Conservation (phyloP, 2,113 vertebrate genomes). For the Alectura lathami region DNA sequence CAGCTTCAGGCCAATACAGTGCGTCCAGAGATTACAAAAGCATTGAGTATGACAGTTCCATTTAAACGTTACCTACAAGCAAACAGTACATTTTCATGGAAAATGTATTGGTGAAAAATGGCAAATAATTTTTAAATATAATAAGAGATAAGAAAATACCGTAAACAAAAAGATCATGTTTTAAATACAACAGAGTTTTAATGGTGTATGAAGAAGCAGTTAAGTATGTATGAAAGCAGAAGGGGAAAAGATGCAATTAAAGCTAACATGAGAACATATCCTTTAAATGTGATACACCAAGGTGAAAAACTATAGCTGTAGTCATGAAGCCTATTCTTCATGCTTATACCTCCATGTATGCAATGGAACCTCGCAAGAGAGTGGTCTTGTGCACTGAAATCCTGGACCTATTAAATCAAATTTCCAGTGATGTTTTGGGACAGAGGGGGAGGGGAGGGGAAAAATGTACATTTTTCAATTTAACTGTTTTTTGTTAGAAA, state of each 20-base stretch:
- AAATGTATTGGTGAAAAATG: neutral
- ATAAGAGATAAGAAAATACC: neutral
- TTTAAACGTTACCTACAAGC: neutral
- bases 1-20: neutral
- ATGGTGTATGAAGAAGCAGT: neutral
- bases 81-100: neutral
- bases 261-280: neutral
- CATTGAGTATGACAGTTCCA: constrained; percentile 25
- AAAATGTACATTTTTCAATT: neutral
- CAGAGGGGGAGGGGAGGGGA: neutral
- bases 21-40: constrained; percentile 6
- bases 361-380: neutral
- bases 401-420: neutral
- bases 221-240: neutral
- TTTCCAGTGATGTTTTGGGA: neutral
- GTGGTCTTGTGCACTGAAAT: neutral
- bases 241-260: neutral
- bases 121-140: neutral
- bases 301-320: neutral
- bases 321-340: neutral
- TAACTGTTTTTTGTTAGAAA: neutral
- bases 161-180: neutral
- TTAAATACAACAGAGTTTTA: neutral
- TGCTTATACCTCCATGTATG: neutral
- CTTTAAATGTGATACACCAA: neutral